Evolutionary conservation across 64 coral and sea anemone genomes (phyloP).

Genomic region (Orbicella faveolata): DNA sequence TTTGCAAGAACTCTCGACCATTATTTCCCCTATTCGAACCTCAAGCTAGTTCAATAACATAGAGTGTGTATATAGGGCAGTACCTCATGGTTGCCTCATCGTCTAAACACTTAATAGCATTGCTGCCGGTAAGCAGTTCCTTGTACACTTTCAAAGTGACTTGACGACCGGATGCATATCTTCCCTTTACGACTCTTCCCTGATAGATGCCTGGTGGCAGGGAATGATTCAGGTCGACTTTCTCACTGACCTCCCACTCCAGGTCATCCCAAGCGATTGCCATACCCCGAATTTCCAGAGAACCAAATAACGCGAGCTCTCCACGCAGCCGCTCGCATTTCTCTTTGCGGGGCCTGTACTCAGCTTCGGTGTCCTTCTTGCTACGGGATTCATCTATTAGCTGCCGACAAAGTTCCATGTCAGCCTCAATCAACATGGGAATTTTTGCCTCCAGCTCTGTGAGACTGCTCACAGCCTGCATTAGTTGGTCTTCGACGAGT

Average conservation of each 20-base stretch:
- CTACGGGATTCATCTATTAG: slow-evolving; percentile 11
- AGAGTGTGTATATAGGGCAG: too few species aligned
- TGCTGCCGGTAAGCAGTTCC: slow-evolving; percentile 18
- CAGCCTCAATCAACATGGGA: slow-evolving; percentile 33
- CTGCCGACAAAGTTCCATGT: slow-evolving; percentile 45
- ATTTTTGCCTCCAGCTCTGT: slow-evolving; percentile 8
- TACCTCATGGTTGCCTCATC: slow-evolving; percentile 30
- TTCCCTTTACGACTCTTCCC: neutral
- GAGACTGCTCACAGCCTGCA: neutral
- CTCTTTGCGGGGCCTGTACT: slow-evolving; percentile 8
- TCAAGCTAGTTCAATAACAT: too few species aligned
- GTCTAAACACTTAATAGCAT: slow-evolving; percentile 17
- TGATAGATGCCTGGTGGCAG: slow-evolving; percentile 24
- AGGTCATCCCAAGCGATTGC: neutral
- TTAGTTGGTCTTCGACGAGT: slow-evolving; percentile 14
- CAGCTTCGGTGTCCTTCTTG: slow-evolving; percentile 1
- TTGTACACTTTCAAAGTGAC: slow-evolving; percentile 45
- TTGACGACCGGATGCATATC: neutral
- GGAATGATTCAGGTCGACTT: neutral
- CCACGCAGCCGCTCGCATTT: slow-evolving; percentile 19
- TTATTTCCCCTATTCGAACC: too few species aligned
- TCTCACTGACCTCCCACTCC: slow-evolving; percentile 8
- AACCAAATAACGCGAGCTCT: slow-evolving; percentile 20
- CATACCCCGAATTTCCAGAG: slow-evolving; percentile 27
- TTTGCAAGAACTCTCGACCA: too few species aligned